Base-by-base conservation (phyloP, 2,113 vertebrate species). In the Callaeas wilsoni region DNA sequence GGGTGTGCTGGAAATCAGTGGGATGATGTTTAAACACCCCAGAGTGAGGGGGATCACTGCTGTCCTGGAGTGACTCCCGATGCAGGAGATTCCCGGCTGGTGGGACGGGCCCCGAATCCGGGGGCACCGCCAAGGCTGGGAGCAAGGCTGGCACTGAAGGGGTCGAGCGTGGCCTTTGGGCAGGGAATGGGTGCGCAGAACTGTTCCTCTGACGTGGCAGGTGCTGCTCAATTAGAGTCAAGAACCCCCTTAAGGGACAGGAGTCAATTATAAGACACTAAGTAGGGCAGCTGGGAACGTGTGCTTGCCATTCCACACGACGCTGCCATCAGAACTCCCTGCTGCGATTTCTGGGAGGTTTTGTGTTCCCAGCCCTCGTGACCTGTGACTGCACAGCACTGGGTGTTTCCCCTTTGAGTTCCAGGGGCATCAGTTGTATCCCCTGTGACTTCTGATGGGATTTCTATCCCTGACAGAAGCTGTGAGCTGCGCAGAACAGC, bases 251-350 rank as follows among this genome's bases (percentile, higher is more conserved):
- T 70, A 90, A 97, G 97, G 98, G 94, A 97, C 95, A 94, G 91
- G 92, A 98, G 97, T 96, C 98, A 98, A 98, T 98, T 98, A 94
- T 75, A 89, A 85, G 92, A 50, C 85, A 92, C 77, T 71, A 98
- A 98, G 93, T 98, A 98, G 98, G 98, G 97, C 98, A 97, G 89
- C 89, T 82, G 93, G 82, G 96, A 88, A 93, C 95, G 25, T 69
- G 80, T 59, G 91, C 90, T 74, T 75, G 55, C 74, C 77, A 77
- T 93, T 94, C 74, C 82, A 74, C 87, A 86, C 80, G 4, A 67
- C 2, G 78, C 95, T 96, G 70, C 35, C 78, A 78, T 64, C 85
- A 35, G 71, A 84, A 37, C 52, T 96, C 42, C 64, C 79, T 68
- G 27, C 9, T 11, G 14, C 30, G 78, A 21, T 85, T 33, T 9